Evolutionary conservation across 2,113 vertebrate genomes (phyloP).

Genomic region (Heliornis fulica): DNA sequence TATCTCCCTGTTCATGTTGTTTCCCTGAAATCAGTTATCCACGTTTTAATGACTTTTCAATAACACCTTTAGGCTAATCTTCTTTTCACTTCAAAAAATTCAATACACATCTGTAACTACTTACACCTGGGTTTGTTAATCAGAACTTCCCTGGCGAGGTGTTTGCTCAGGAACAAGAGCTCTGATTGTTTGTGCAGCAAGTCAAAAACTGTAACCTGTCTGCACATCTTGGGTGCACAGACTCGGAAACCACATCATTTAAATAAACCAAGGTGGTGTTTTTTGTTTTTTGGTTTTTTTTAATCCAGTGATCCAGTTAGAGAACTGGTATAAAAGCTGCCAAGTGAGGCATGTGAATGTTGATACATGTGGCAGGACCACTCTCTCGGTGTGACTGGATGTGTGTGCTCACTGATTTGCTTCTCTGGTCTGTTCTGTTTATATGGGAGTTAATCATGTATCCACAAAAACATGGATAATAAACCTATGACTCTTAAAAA

Average conservation of each 20-base stretch:
- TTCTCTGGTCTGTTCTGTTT: not conserved
- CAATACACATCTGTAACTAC: not conserved
- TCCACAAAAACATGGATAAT: not conserved
- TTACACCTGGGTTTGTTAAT: not conserved
- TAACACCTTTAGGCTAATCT: conserved; percentile 6
- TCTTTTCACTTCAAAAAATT: not conserved
- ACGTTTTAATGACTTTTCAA: conserved; percentile 19
- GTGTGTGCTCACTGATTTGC: not conserved
- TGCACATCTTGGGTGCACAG: not conserved
- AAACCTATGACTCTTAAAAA: not conserved
- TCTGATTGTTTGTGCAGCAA: not conserved
- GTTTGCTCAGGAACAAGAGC: not conserved
- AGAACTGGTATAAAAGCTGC: not conserved
- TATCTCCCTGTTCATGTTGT: not conserved
- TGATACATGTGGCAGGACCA: not conserved
- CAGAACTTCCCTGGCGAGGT: not conserved
- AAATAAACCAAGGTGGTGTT: not conserved
- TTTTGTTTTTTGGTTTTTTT: no score
- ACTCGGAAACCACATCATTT: not conserved
- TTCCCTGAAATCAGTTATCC: not conserved
- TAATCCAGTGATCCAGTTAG: not conserved
- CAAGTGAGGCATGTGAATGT: not conserved
- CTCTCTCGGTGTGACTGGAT: not conserved
- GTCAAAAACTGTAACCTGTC: not conserved
- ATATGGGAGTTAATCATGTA: not conserved